A percentile compares a stretch with the other conserved stretches of the same genome.
phyloP scores from a whole-genome alignment of 1,140 invertebrate species.

The Parapsyche elsis region DNA sequence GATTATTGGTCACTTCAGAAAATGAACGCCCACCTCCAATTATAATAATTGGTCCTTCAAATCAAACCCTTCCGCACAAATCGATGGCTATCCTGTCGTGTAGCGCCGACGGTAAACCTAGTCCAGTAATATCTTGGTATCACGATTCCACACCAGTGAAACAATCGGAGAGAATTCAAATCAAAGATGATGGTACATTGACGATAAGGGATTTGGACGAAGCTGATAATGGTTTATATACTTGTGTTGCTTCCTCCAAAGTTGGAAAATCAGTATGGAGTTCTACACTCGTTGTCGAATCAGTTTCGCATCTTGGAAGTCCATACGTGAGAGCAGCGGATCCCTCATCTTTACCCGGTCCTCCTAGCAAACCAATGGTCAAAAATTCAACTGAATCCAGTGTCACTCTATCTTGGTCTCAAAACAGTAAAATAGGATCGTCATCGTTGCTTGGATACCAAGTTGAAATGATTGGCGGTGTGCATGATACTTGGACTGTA shows the following conservation, averaged over 20 bases:
- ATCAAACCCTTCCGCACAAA: slow-evolving; percentile 87
- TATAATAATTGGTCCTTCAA: slow-evolving; percentile 87
- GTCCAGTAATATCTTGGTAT: slow-evolving; percentile 89
- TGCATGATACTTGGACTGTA: slow-evolving; percentile 68
- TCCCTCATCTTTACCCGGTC: slow-evolving; percentile 77
- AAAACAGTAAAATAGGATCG: slow-evolving; percentile 80
- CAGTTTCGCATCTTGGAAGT: slow-evolving; percentile 86
- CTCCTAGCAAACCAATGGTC: slow-evolving; percentile 79
- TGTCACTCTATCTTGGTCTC: slow-evolving; percentile 84
- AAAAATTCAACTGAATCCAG: slow-evolving; percentile 80
- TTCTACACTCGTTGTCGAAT: slow-evolving; percentile 80
- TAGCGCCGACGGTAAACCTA: slow-evolving; percentile 78
- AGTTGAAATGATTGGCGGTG: slow-evolving; percentile 72
- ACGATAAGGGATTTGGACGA: slow-evolving; percentile 81
- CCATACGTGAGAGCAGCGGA: slow-evolving; percentile 85
- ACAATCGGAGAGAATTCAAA: slow-evolving; percentile 73
- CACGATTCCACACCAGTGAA: slow-evolving; percentile 79
- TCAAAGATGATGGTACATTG: slow-evolving; percentile 77
- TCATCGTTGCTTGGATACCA: slow-evolving; percentile 86
- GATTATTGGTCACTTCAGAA: slow-evolving; percentile 79
- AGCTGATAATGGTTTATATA: slow-evolving; percentile 82
- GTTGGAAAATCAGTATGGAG: slow-evolving; percentile 89
- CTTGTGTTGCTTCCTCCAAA: slow-evolving; percentile 84
- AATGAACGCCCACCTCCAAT: slow-evolving; percentile 87
- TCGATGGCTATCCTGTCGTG: slow-evolving; percentile 82